Percentiles rank a stretch among this genome's conserved stretches.
Conservation (phyloP, 2,888 invertebrate species). For the Neoascia interrupta region DNA sequence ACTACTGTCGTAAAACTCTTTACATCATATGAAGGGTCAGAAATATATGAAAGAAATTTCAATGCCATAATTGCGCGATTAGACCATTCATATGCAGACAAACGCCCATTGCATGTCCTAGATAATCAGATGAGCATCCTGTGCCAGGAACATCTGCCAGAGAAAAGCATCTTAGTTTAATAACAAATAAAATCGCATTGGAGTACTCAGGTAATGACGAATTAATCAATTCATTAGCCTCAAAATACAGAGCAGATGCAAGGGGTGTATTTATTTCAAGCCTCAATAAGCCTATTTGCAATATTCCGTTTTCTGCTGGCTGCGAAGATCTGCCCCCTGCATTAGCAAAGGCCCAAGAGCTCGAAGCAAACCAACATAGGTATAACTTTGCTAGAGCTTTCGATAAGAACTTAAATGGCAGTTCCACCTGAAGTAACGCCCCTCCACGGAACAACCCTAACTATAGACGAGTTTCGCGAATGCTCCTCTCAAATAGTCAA, state of each 20-base stretch:
- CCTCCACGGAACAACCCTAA: neutral
- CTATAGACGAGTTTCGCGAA: neutral
- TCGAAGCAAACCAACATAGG: conserved; percentile 11
- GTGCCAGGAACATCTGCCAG: too few species aligned
- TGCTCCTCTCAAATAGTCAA: neutral
- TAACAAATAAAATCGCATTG: conserved; percentile 6
- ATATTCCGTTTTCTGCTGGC: conserved; percentile 2
- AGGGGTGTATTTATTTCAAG: conserved; percentile 1
- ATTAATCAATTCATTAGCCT: conserved; percentile 1
- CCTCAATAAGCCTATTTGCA: neutral
- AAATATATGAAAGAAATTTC: too few species aligned
- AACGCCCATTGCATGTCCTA: too few species aligned
- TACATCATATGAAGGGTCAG: too few species aligned
- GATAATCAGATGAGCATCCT: too few species aligned
- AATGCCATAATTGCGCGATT: too few species aligned
- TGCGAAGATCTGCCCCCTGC: conserved; percentile 10
- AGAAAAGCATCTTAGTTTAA: neutral
- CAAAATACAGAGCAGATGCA: conserved; percentile 4
- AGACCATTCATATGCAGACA: too few species aligned
- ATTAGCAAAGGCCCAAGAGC: conserved; percentile 7
- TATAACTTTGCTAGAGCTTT: conserved; percentile 13
- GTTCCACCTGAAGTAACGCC: too few species aligned
- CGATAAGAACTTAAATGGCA: neutral
- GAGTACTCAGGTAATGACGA: conserved; percentile 1
- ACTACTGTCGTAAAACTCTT: too few species aligned